These are phyloP conservation scores for Pangasianodon hypophthalmus DNA, from an alignment of 2,113 vertebrate genomes.

Conservation along the genomic window DNA sequence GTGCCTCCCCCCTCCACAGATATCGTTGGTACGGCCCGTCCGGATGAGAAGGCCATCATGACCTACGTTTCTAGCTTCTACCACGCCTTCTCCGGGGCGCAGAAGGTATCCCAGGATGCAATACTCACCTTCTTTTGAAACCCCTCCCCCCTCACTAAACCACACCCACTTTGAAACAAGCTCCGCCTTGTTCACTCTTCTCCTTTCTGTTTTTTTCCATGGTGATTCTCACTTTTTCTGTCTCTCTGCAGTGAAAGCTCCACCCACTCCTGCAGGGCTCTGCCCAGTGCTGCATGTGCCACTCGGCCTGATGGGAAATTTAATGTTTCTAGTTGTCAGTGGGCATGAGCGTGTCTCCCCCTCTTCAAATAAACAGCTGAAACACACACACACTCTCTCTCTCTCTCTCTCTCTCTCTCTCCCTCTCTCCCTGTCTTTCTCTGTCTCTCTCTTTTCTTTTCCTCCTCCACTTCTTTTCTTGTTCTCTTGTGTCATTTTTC, in stretches of 20 bases:
- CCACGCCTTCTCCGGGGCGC: slow-evolving; percentile 99
- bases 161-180: slow-evolving; percentile 82
- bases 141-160: slow-evolving; percentile 73
- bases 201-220: slow-evolving; percentile 50
- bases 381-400: background rate
- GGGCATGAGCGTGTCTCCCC: slow-evolving; percentile 64
- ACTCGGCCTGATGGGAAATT: slow-evolving; percentile 73
- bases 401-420: background rate
- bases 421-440: background rate
- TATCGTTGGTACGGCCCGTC: slow-evolving; percentile 98
- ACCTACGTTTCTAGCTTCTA: slow-evolving; percentile 99
- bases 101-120: slow-evolving; percentile 96
- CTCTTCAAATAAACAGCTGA: background rate
- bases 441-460: background rate
- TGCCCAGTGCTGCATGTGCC: slow-evolving; percentile 73
- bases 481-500: background rate
- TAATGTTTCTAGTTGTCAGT: slow-evolving; percentile 53
- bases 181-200: slow-evolving; percentile 65
- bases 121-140: slow-evolving; percentile 65
- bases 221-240: slow-evolving; percentile 64
- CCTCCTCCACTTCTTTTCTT: background rate
- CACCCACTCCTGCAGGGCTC: slow-evolving; percentile 54
- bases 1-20: slow-evolving; percentile 74
- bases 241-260: slow-evolving; percentile 71
- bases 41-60: slow-evolving; percentile 99